Percentiles rank a stretch among this genome's conserved stretches.
These are phyloP conservation scores for Boleophthalmus pectinirostris DNA, from an alignment of 2,113 vertebrate species.

Conservation along the genomic window DNA sequence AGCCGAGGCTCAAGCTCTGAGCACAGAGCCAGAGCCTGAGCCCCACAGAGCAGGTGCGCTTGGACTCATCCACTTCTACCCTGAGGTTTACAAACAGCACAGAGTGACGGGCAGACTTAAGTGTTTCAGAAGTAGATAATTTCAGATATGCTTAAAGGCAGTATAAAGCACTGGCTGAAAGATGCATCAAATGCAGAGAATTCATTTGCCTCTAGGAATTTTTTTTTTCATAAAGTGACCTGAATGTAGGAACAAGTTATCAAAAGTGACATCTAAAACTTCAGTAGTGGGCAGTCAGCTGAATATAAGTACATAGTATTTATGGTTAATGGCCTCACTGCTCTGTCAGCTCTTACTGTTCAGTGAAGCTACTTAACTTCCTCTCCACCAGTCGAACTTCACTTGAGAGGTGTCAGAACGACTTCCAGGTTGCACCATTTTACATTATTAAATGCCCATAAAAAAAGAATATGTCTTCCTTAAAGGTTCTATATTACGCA, in stretches of 20 bases:
- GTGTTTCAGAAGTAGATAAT: too few species aligned
- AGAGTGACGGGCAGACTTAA: neutral
- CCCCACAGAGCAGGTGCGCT: conserved; percentile 8
- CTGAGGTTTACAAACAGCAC: conserved; percentile 37
- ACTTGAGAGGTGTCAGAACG: conserved; percentile 1
- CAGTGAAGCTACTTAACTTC: conserved; percentile 11
- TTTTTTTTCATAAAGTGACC: neutral
- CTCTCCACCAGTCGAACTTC: conserved; percentile 5
- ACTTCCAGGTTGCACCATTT: conserved; percentile 11
- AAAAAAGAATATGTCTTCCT: too few species aligned
- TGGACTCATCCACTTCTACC: conserved; percentile 38
- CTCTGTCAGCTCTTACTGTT: conserved; percentile 14
- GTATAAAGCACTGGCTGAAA: too few species aligned
- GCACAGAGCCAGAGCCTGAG: too few species aligned
- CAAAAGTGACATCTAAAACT: conserved; percentile 26
- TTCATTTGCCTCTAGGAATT: too few species aligned
- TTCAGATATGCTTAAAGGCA: too few species aligned
- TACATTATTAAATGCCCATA: too few species aligned
- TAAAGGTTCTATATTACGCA: too few species aligned
- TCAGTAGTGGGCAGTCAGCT: conserved; percentile 10
- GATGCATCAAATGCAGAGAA: too few species aligned
- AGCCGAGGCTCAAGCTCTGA: too few species aligned
- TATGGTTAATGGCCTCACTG: conserved; percentile 25
- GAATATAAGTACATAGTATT: neutral
- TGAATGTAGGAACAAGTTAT: neutral